These are phyloP conservation scores for Sinelater perroti DNA, from an alignment of 2,888 invertebrate species.

Conservation along the genomic window DNA sequence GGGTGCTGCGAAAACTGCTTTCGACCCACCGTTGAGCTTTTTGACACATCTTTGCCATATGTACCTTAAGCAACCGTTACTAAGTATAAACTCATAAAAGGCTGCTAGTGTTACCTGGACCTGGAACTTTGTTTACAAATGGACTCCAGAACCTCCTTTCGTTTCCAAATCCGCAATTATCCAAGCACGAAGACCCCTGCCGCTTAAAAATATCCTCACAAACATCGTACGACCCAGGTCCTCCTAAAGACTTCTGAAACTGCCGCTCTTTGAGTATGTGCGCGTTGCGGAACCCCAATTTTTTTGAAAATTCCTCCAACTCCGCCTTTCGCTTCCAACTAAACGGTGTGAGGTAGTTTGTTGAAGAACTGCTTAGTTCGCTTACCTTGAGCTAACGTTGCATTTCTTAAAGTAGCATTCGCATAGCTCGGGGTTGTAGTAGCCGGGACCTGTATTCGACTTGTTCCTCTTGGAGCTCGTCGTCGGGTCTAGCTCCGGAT, in stretches of 20 bases:
- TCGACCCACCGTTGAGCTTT: background rate
- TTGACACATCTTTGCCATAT: slow-evolving; percentile 16
- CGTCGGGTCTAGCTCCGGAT: slow-evolving; percentile 44
- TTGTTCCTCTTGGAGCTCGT: slow-evolving; percentile 36
- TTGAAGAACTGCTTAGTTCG: no score
- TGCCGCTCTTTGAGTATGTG: slow-evolving; percentile 40
- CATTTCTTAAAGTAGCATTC: slow-evolving; percentile 39
- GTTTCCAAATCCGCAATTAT: slow-evolving; percentile 45
- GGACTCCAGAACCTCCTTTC: slow-evolving; percentile 41
- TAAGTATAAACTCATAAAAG: background rate
- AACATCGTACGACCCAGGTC: slow-evolving; percentile 49
- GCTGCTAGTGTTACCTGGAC: slow-evolving; percentile 37
- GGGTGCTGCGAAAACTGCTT: slow-evolving; percentile 47
- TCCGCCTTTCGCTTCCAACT: slow-evolving; percentile 48
- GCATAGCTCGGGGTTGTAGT: slow-evolving; percentile 37
- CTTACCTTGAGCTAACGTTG: slow-evolving; percentile 24
- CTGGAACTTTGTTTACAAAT: slow-evolving; percentile 38
- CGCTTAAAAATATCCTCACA: slow-evolving; percentile 36
- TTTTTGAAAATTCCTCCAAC: slow-evolving; percentile 47
- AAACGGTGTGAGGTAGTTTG: background rate
- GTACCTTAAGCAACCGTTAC: slow-evolving; percentile 27
- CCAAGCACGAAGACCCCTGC: slow-evolving; percentile 33
- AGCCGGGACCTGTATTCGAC: slow-evolving; percentile 41
- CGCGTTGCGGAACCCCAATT: slow-evolving; percentile 47
- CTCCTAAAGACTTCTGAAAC: slow-evolving; percentile 39